Evolutionary conservation across 1,140 invertebrate genomes (phyloP).

Genomic region (Mesaphorura yosii): DNA sequence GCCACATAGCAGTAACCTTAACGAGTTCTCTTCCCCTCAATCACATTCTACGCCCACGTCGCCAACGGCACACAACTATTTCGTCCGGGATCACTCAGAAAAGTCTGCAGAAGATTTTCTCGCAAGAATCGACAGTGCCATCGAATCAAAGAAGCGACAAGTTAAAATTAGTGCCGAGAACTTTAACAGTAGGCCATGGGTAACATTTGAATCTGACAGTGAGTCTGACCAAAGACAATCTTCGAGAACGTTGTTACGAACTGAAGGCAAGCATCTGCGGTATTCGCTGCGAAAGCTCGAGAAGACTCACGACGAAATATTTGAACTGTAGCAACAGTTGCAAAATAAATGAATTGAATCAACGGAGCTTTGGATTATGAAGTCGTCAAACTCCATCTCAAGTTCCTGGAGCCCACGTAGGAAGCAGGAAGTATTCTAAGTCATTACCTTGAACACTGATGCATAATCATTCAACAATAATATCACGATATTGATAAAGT

Average conservation of each 20-base stretch:
- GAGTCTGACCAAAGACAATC: slow-evolving; percentile 36
- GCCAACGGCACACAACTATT: no score
- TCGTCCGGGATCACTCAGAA: slow-evolving; percentile 50
- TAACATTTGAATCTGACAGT: slow-evolving; percentile 27
- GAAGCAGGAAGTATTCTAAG: no score
- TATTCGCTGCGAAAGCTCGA: slow-evolving; percentile 65
- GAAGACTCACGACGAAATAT: slow-evolving; percentile 73
- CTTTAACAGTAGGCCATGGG: slow-evolving; percentile 16
- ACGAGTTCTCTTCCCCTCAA: no score
- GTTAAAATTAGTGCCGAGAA: slow-evolving; percentile 52
- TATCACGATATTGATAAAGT: no score
- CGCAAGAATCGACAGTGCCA: slow-evolving; percentile 71
- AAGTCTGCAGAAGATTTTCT: slow-evolving; percentile 66
- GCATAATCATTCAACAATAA: no score
- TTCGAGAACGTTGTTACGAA: slow-evolving; percentile 46
- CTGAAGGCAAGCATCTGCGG: slow-evolving; percentile 61
- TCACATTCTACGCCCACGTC: no score
- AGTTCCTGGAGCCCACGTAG: no score
- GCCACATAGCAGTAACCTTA: no score
- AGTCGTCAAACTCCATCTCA: no score
- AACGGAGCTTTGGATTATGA: no score
- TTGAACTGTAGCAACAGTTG: slow-evolving; percentile 71
- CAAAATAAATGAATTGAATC: no score
- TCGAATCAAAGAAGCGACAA: slow-evolving; percentile 69
- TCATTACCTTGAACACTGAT: no score